Percentiles rank a stretch among this genome's conserved stretches.
Evolutionary conservation across 2,888 invertebrate genomes (phyloP).

Genomic region (Mamestra brassicae): DNA sequence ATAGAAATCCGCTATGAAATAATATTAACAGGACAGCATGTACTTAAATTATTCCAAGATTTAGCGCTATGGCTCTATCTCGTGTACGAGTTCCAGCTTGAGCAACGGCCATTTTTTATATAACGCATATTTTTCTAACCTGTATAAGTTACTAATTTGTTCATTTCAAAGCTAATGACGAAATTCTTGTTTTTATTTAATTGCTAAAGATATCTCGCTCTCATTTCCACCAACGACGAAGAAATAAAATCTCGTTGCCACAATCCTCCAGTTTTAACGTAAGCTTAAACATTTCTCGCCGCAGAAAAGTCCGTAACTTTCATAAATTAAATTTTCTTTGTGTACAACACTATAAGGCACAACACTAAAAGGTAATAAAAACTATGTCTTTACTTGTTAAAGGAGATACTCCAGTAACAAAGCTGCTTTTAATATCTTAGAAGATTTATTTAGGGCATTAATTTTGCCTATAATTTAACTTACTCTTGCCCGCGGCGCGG

Average conservation of each 20-base stretch:
- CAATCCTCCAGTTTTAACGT: constrained; percentile 33
- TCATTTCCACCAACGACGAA: background rate
- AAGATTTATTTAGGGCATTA: too few species aligned
- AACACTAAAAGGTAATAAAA: constrained; percentile 61
- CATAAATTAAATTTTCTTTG: constrained; percentile 60
- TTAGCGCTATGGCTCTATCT: too few species aligned
- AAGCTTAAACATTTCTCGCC: constrained; percentile 39
- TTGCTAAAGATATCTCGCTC: constrained; percentile 11
- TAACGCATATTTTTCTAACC: too few species aligned
- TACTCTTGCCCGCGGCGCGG: too few species aligned
- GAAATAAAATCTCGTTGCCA: constrained; percentile 33
- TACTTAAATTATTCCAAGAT: too few species aligned
- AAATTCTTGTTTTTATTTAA: constrained; percentile 1
- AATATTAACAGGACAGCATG: too few species aligned
- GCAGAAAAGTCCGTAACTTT: constrained; percentile 41
- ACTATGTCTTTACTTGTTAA: constrained; percentile 40
- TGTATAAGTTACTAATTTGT: too few species aligned
- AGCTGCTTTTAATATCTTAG: constrained; percentile 1
- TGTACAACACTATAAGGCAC: constrained; percentile 37
- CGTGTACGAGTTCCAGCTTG: too few species aligned
- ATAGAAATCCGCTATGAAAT: too few species aligned
- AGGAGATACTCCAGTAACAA: constrained; percentile 15
- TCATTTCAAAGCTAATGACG: background rate
- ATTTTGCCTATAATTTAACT: too few species aligned
- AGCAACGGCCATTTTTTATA: too few species aligned